A percentile compares a stretch with the other conserved stretches of the same genome.
Conservation (phyloP, 2,888 invertebrate species). For the Caenorhabditis sp. region DNA sequence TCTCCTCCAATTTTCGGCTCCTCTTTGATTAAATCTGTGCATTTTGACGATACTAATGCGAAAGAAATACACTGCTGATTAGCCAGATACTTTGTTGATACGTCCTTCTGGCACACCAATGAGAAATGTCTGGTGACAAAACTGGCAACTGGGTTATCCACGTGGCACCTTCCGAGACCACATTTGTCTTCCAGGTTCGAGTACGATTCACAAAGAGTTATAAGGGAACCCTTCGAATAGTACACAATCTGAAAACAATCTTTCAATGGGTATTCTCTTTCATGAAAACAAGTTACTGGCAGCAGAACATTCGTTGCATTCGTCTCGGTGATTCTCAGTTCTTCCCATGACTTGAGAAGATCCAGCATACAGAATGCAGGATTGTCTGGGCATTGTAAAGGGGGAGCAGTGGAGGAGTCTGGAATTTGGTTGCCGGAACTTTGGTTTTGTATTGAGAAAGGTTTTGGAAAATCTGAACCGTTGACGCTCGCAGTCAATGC, state of each 20-base stretch:
- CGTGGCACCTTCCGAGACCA: slow-evolving; percentile 43
- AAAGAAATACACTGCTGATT: slow-evolving; percentile 49
- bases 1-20: slow-evolving; percentile 62
- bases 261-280: too few relatives aligned
- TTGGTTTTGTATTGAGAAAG: too few relatives aligned
- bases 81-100: slow-evolving; percentile 21
- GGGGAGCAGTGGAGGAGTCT: background rate
- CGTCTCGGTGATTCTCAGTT: slow-evolving; percentile 47
- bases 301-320: slow-evolving; percentile 56
- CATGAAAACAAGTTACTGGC: slow-evolving; percentile 54
- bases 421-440: background rate
- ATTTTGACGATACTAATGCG: slow-evolving; percentile 37
- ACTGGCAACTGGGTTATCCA: slow-evolving; percentile 38
- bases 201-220: slow-evolving; percentile 50
- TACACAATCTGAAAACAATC: slow-evolving; percentile 52
- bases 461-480: too few relatives aligned
- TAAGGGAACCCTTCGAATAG: slow-evolving; percentile 53
- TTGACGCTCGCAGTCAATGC: too few relatives aligned
- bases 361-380: slow-evolving; percentile 61
- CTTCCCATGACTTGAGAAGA: slow-evolving; percentile 61
- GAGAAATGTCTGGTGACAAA: slow-evolving; percentile 59
- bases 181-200: slow-evolving; percentile 47
- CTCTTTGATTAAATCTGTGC: slow-evolving; percentile 38
- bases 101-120: slow-evolving; percentile 30
- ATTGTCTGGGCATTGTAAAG: slow-evolving; percentile 53